phyloP scores from a whole-genome alignment of 2,888 invertebrate species.

The Venusia cambrica region DNA sequence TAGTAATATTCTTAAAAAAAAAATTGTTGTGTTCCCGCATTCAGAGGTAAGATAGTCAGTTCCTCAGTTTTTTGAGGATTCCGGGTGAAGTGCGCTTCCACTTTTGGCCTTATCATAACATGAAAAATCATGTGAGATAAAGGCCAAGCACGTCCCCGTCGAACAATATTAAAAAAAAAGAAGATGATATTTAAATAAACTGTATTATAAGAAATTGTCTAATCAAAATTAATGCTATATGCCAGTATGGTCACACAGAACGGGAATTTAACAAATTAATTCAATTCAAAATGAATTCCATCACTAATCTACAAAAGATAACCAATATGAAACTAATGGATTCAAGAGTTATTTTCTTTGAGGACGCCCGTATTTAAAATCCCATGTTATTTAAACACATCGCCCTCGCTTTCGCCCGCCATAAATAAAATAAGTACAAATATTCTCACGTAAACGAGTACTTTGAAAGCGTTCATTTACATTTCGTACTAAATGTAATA shows the following conservation, averaged over 20 bases:
- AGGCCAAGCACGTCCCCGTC: too few species aligned
- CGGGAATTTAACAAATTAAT: conserved; percentile 49
- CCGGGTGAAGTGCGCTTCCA: too few species aligned
- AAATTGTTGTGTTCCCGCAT: too few species aligned
- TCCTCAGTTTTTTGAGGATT: too few species aligned
- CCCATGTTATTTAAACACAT: conserved; percentile 77
- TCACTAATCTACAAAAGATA: conserved; percentile 56
- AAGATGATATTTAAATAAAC: conserved; percentile 5
- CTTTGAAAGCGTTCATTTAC: conserved; percentile 76
- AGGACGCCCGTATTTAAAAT: conserved; percentile 72
- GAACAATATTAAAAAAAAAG: too few species aligned
- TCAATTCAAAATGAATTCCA: conserved; percentile 46
- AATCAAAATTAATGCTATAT: conserved; percentile 14
- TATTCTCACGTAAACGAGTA: conserved; percentile 80
- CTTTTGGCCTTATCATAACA: too few species aligned
- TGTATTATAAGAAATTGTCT: conserved; percentile 7
- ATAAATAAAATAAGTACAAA: conserved; percentile 81
- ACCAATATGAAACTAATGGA: conserved; percentile 71
- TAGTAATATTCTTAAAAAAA: too few species aligned
- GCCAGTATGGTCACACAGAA: conserved; percentile 23
- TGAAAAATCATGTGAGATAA: too few species aligned
- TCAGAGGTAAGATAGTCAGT: too few species aligned
- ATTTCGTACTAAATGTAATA: conserved; percentile 78
- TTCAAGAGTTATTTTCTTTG: conserved; percentile 64
- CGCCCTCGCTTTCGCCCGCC: conserved; percentile 70